These are phyloP conservation scores for Hylia prasina DNA, from an alignment of 2,113 vertebrate species.

Conservation along the genomic window DNA sequence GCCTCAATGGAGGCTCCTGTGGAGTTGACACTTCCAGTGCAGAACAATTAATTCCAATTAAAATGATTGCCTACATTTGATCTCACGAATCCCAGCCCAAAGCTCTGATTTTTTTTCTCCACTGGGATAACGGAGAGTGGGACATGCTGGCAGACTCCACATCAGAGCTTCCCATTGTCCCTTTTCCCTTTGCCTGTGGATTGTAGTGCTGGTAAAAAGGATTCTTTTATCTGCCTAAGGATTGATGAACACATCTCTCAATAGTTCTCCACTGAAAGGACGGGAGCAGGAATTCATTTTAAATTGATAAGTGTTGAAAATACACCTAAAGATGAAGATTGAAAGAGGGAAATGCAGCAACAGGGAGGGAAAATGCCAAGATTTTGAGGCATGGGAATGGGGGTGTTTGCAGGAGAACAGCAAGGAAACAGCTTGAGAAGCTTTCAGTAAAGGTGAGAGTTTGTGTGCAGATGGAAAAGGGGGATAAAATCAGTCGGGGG, in stretches of 20 bases:
- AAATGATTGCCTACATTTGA: not conserved
- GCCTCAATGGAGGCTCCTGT: not conserved
- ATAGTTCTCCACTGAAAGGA: not conserved
- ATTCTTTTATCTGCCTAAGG: not conserved
- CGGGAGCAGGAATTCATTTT: not conserved
- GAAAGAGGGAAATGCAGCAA: not conserved
- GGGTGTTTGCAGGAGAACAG: not conserved
- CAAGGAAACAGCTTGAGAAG: not conserved
- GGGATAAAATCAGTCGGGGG: not conserved
- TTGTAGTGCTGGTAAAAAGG: not conserved
- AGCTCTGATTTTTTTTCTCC: not conserved
- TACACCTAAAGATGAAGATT: not conserved
- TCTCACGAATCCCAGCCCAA: not conserved
- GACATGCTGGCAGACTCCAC: not conserved
- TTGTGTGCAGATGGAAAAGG: not conserved
- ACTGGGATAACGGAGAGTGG: not conserved
- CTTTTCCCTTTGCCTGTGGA: not conserved
- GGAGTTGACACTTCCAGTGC: not conserved
- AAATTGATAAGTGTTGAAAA: not conserved
- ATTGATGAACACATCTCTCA: not conserved
- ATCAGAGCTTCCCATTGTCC: not conserved
- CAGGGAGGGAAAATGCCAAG: not conserved
- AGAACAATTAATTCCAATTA: not conserved
- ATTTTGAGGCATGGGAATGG: not conserved
- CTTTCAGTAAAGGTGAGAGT: not conserved